Percentiles rank a stretch among this genome's conserved stretches.
Evolutionary conservation across 1,140 invertebrate species (phyloP).

Genomic region (Bombus sibiricus): DNA sequence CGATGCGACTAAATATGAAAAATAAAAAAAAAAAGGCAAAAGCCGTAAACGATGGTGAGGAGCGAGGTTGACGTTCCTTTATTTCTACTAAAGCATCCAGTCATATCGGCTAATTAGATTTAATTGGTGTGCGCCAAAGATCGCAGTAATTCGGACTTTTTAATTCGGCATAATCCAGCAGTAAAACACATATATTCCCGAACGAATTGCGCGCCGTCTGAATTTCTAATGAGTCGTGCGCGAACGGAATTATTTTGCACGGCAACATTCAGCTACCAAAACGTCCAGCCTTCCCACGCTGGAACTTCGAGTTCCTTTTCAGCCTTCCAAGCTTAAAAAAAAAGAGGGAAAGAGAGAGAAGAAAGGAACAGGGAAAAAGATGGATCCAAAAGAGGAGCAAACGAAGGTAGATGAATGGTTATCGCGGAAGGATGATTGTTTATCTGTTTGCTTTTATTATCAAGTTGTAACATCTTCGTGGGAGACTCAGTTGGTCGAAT

Average conservation of each 20-base stretch:
- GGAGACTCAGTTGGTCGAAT: too few species aligned
- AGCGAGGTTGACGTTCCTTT: neutral
- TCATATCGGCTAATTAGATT: conserved; percentile 27
- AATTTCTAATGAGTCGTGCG: conserved; percentile 13
- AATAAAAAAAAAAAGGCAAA: neutral
- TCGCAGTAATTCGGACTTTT: neutral
- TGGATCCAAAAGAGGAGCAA: neutral
- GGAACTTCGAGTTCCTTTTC: neutral
- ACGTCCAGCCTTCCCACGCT: neutral
- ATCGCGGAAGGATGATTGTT: neutral
- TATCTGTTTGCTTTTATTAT: neutral
- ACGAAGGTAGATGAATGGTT: neutral
- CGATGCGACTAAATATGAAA: neutral
- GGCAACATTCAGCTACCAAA: neutral
- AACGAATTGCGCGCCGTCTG: neutral
- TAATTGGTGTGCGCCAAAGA: conserved; percentile 22
- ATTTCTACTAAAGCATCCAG: neutral
- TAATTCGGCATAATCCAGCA: neutral
- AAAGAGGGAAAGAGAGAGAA: accelerated
- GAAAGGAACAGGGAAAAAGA: neutral
- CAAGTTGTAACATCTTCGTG: neutral
- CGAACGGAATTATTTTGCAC: neutral
- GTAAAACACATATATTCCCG: neutral
- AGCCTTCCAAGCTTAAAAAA: neutral
- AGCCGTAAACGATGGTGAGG: too few species aligned